Conservation (phyloP, 2,888 invertebrate species). For the Litoditis marina region DNA sequence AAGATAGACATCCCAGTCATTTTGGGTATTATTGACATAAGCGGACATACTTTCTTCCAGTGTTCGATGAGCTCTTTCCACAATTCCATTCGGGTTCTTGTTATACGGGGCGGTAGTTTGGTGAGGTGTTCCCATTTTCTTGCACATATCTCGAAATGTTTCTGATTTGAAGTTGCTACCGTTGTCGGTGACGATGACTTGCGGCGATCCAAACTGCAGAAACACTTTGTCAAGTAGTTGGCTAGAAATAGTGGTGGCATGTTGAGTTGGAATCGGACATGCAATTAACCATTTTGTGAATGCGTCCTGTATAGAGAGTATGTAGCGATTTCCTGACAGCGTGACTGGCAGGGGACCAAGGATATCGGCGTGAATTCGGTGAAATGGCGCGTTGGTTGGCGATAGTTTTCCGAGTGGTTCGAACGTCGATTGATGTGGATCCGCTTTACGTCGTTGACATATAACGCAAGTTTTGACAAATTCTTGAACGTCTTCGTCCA, state of each 20-base stretch:
- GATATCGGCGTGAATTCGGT: conserved; percentile 20
- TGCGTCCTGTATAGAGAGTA: conserved; percentile 9
- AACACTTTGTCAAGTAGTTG: conserved; percentile 9
- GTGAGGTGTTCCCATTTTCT: too few relatives aligned
- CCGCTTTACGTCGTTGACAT: conserved; percentile 13
- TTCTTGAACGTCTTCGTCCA: conserved; percentile 8
- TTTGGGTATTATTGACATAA: too few relatives aligned
- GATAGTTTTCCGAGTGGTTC: conserved; percentile 17
- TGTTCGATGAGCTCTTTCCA: too few relatives aligned
- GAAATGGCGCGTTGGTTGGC: conserved; percentile 9
- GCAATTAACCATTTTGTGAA: conserved; percentile 19
- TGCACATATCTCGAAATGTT: too few relatives aligned
- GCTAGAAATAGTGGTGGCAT: neutral
- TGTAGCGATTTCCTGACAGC: conserved; percentile 11
- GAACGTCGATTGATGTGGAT: conserved; percentile 8
- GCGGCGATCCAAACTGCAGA: conserved; percentile 12
- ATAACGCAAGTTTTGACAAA: conserved; percentile 8
- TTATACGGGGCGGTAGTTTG: too few relatives aligned
- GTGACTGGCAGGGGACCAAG: conserved; percentile 23
- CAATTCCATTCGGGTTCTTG: too few relatives aligned
- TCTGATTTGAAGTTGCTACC: conserved; percentile 17
- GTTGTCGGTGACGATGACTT: conserved; percentile 14
- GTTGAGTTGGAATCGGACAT: conserved; percentile 3
- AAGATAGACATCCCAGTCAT: too few relatives aligned
- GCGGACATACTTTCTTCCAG: too few relatives aligned